phyloP scores from a whole-genome alignment of 2,797 vertebrate species.

The Chelon auratus region DNA sequence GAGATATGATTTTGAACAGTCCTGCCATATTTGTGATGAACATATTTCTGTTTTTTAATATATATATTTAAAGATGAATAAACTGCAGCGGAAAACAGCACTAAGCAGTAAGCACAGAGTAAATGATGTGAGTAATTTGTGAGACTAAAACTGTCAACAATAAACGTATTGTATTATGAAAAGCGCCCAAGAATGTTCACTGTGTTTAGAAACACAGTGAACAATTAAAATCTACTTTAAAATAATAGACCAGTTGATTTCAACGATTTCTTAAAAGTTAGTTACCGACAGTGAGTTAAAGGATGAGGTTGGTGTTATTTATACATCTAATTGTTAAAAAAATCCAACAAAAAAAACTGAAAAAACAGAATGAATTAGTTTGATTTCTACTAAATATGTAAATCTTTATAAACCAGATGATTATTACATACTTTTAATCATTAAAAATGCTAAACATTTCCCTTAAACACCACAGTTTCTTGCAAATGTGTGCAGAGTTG shows the following conservation, averaged over 20 bases:
- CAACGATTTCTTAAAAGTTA: too few species aligned
- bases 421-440: too few species aligned
- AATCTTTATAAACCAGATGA: too few species aligned
- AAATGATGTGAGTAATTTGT: not conserved
- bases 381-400: too few species aligned
- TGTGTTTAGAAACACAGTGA: not conserved
- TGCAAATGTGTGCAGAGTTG: not conserved
- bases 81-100: not conserved
- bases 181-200: not conserved
- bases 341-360: not conserved
- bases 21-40: not conserved
- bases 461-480: not conserved
- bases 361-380: not conserved
- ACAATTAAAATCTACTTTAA: too few species aligned
- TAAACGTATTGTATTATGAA: not conserved
- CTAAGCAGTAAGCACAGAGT: not conserved
- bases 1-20: constrained; percentile 6
- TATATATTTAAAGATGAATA: not conserved
- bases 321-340: not conserved
- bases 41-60: not conserved
- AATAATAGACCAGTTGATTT: too few species aligned
- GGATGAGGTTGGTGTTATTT: not conserved
- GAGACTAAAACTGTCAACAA: not conserved
- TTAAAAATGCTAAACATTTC: too few species aligned
- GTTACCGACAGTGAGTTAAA: not conserved